Percentiles rank a stretch among this genome's conserved stretches.
These are phyloP conservation scores for Mesitornis unicolor DNA, from an alignment of 2,113 vertebrate genomes.

Conservation along the genomic window DNA sequence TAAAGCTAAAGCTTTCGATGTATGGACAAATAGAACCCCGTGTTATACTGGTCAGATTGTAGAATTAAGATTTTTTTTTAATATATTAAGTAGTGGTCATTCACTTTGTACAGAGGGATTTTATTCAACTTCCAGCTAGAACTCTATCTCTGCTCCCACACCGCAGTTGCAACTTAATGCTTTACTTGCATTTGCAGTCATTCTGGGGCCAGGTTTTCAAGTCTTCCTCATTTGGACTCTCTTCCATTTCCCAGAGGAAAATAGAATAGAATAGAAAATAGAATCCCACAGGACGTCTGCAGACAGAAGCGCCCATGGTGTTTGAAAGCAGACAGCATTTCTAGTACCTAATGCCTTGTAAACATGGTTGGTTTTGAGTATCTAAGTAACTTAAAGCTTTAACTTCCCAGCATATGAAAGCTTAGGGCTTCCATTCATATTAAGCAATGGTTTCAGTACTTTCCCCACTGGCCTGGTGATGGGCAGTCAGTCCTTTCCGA, in stretches of 20 bases:
- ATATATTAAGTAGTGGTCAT: not conserved
- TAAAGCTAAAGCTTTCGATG: not conserved
- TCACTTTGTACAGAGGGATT: not conserved
- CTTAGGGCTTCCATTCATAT: not conserved
- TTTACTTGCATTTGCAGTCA: not conserved
- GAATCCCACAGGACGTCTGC: not conserved
- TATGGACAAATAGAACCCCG: not conserved
- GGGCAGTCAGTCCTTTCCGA: not conserved
- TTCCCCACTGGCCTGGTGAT: not conserved
- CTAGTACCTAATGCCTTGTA: not conserved
- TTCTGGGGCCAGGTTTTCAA: not conserved
- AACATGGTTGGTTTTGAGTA: not conserved
- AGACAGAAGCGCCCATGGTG: not conserved
- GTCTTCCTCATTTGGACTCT: not conserved
- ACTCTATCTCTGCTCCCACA: not conserved
- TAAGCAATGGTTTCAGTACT: not conserved
- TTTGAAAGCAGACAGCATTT: not conserved
- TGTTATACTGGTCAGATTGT: not conserved
- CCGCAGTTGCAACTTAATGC: not conserved
- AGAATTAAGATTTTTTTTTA: not conserved
- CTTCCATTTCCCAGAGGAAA: not conserved
- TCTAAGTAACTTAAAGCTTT: not conserved
- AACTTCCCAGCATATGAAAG: not conserved
- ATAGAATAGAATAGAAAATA: too few species aligned
- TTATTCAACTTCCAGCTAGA: not conserved